Evolutionary conservation across 2,888 invertebrate species (phyloP).

Genomic region (Germaria angustata): DNA sequence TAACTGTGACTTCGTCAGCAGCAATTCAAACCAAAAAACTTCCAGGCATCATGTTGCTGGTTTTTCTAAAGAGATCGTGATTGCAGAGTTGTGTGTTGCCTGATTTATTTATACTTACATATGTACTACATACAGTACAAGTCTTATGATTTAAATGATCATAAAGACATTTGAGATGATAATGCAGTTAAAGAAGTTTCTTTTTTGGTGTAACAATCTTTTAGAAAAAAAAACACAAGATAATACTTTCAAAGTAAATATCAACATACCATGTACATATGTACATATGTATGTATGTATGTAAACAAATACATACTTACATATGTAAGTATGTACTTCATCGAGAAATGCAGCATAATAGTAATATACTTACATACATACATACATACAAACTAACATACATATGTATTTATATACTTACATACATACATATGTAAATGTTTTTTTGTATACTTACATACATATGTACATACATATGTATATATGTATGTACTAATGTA

Average conservation of each 20-base stretch:
- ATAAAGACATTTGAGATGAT: slow-evolving; percentile 36
- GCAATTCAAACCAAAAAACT: slow-evolving; percentile 44
- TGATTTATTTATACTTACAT: slow-evolving; percentile 31
- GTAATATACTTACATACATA: no score
- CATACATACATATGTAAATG: no score
- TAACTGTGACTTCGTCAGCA: slow-evolving; percentile 14
- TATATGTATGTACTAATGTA: no score
- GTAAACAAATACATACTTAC: no score
- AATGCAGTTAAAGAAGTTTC: slow-evolving; percentile 38
- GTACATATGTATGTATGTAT: no score
- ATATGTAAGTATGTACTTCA: no score
- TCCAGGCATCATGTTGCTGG: slow-evolving; percentile 63
- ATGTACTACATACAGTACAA: neutral
- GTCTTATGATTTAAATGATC: slow-evolving; percentile 6
- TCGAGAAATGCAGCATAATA: no score
- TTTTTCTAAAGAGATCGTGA: slow-evolving; percentile 46
- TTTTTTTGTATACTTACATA: no score
- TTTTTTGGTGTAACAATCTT: neutral
- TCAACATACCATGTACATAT: neutral
- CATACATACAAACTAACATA: no score
- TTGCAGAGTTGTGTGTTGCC: slow-evolving; percentile 3
- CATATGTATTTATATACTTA: no score
- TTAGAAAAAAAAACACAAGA: neutral
- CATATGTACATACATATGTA: no score
- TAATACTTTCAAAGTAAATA: no score